A percentile compares a stretch with the other conserved stretches of the same genome.
Conservation (phyloP, 2,797 vertebrate species). For the Sternotherus odoratus region DNA sequence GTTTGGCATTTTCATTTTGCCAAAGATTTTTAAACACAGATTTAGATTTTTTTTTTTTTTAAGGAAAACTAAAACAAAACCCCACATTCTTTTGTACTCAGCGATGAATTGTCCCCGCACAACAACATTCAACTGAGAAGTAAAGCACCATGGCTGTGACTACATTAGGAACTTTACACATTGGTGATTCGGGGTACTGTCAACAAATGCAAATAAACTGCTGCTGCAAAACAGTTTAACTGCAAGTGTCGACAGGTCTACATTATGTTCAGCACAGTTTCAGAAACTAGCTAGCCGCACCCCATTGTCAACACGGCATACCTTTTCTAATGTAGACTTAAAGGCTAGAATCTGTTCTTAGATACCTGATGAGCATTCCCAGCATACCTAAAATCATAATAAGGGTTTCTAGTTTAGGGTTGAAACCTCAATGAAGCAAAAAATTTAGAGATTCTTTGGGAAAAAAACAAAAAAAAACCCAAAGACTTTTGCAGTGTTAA, state of each 20-base stretch:
- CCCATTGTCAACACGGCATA: rapidly evolving
- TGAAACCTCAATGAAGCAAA: not conserved
- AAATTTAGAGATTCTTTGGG: not conserved
- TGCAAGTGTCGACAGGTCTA: not conserved
- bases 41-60: not conserved
- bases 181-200: not conserved
- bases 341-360: constrained; percentile 9
- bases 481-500: not conserved
- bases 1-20: not conserved
- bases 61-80: not conserved
- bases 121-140: constrained; percentile 5
- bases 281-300: not conserved
- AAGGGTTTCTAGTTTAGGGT: not conserved
- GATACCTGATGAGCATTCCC: not conserved
- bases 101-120: constrained; percentile 9
- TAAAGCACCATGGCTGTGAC: constrained; percentile 12
- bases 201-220: not conserved
- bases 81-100: not conserved
- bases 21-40: not conserved
- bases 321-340: not conserved
- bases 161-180: not conserved
- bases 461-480: too few species aligned
- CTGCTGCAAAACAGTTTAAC: not conserved
- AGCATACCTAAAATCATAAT: not conserved
- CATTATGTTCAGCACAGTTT: not conserved